Conservation (phyloP, 2,888 invertebrate species). For the Phania funesta region DNA sequence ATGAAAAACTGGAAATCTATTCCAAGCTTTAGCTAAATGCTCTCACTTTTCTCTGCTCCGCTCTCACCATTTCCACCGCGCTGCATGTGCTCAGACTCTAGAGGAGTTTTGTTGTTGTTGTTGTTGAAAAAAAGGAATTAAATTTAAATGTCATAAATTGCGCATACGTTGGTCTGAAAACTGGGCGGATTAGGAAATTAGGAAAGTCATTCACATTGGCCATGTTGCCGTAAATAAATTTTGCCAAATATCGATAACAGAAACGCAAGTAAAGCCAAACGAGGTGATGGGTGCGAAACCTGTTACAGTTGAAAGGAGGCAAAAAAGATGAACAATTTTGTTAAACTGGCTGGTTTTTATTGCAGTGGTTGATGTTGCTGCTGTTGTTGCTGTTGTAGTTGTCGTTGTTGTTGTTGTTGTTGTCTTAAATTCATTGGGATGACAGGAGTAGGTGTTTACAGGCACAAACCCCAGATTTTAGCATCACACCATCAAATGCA, state of each 20-base stretch:
- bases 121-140: not conserved
- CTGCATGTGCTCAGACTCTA: conserved; percentile 15
- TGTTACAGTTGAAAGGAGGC: conserved; percentile 67
- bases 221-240: conserved; percentile 45
- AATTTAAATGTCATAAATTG: conserved; percentile 39
- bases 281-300: conserved; percentile 63
- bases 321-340: conserved; percentile 63
- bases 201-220: conserved; percentile 65
- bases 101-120: conserved; percentile 4
- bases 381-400: conserved; percentile 21
- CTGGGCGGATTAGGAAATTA: conserved; percentile 65
- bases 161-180: conserved; percentile 53
- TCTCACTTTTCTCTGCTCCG: conserved; percentile 18
- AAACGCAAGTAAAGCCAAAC: conserved; percentile 32
- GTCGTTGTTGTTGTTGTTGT: conserved; percentile 24
- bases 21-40: conserved; percentile 10
- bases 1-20: conserved; percentile 58
- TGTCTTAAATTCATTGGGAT: conserved; percentile 51
- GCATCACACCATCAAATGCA: conserved; percentile 59
- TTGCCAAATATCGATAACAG: conserved; percentile 52
- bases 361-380: conserved; percentile 33
- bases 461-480: conserved; percentile 52
- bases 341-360: conserved; percentile 24
- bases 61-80: conserved; percentile 6
- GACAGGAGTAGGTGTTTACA: conserved; percentile 64